These are phyloP conservation scores for Spea multiplicata DNA, from an alignment of 2,113 vertebrate genomes.

Conservation along the genomic window DNA sequence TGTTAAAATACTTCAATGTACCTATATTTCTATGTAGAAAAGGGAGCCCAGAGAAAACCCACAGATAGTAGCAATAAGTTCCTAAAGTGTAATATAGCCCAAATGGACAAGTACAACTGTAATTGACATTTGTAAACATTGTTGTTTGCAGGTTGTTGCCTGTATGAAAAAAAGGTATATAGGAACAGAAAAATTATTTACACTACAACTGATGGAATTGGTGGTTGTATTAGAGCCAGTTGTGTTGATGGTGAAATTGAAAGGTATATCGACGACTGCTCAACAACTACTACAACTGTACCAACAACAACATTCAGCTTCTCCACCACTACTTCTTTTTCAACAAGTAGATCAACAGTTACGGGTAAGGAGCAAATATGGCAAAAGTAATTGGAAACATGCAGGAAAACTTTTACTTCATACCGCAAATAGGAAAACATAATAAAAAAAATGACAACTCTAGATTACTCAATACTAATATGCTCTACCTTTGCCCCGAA, in stretches of 20 bases:
- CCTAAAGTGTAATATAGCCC: too few relatives aligned
- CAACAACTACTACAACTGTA: not conserved
- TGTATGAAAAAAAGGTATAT: constrained; percentile 61
- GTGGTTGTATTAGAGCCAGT: constrained; percentile 64
- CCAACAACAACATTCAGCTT: constrained; percentile 24
- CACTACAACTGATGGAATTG: constrained; percentile 69
- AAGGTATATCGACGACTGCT: constrained; percentile 45
- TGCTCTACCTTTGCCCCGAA: too few relatives aligned
- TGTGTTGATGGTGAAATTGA: constrained; percentile 61
- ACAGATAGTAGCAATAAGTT: too few relatives aligned
- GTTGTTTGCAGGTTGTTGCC: constrained; percentile 60
- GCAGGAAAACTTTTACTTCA: too few relatives aligned
- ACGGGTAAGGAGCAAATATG: not conserved
- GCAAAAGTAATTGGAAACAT: not conserved
- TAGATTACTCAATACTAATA: too few relatives aligned
- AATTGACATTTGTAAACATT: not conserved
- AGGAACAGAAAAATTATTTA: constrained; percentile 64
- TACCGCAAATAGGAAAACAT: too few relatives aligned
- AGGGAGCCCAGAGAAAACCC: too few relatives aligned
- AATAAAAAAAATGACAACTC: too few relatives aligned
- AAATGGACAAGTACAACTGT: too few relatives aligned
- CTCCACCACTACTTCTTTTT: not conserved
- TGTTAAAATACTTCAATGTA: too few relatives aligned
- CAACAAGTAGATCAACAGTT: not conserved
- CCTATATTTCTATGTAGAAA: not conserved